Evolutionary conservation across 2,113 vertebrate genomes (phyloP).

Genomic region (Atrichornis clamosus): DNA sequence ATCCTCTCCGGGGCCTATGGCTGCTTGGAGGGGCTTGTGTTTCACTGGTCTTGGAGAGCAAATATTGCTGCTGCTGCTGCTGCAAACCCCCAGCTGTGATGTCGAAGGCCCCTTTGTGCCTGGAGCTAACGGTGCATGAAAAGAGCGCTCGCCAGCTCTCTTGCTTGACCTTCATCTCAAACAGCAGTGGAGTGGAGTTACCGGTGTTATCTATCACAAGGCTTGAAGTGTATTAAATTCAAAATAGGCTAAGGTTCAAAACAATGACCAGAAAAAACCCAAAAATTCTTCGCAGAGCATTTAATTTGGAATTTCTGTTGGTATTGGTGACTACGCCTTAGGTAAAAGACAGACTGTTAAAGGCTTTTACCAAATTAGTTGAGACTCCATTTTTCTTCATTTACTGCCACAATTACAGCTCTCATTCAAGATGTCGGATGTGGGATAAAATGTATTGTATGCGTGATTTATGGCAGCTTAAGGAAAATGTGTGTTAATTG

Average conservation of each 20-base stretch:
- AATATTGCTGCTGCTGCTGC: constrained; percentile 28
- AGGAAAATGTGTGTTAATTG: not conserved
- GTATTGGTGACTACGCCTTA: not conserved
- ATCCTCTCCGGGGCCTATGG: not conserved
- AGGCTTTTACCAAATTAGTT: not conserved
- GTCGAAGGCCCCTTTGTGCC: constrained; percentile 58
- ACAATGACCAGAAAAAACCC: not conserved
- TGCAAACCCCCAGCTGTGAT: constrained; percentile 16
- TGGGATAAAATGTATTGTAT: not conserved
- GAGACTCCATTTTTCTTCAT: not conserved
- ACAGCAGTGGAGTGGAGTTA: constrained; percentile 11
- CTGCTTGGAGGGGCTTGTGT: not conserved
- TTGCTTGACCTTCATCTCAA: constrained; percentile 53
- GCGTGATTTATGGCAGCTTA: not conserved
- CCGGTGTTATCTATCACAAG: not conserved
- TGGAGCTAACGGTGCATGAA: constrained; percentile 56
- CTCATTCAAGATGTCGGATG: not conserved
- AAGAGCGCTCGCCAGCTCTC: constrained; percentile 18
- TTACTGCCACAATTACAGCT: constrained; percentile 12
- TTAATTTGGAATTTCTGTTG: not conserved
- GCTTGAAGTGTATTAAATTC: not conserved
- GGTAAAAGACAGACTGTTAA: not conserved
- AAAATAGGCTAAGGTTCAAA: not conserved
- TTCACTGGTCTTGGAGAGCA: not conserved
- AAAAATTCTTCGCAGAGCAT: not conserved